Conservation (phyloP, 1,140 invertebrate genomes). For the Ephestia elutella region DNA sequence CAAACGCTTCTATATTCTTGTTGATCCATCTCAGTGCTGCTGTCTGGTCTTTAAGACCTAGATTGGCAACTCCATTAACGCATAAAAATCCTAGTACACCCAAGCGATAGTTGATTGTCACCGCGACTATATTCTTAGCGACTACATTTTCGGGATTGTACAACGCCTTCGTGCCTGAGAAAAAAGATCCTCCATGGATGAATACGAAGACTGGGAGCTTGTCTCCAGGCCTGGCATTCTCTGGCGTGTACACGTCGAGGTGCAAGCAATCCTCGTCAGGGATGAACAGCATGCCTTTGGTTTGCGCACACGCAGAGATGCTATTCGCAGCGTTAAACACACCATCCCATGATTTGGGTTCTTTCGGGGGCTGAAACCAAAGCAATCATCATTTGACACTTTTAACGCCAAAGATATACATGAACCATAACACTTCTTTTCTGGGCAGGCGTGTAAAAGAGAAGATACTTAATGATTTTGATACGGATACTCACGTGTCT, state of each 20-base stretch:
- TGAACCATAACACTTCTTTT: too few relatives aligned
- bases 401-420: too few relatives aligned
- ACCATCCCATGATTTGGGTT: constrained; percentile 1
- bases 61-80: constrained; percentile 77
- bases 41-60: constrained; percentile 77
- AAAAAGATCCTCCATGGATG: constrained; percentile 82
- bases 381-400: too few relatives aligned
- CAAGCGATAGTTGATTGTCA: constrained; percentile 78
- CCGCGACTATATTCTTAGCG: constrained; percentile 76
- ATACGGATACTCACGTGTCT: too few relatives aligned
- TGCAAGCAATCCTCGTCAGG: background rate
- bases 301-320: background rate
- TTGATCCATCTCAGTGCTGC: constrained; percentile 76
- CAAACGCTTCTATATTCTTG: constrained; percentile 77
- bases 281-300: background rate
- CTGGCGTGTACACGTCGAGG: constrained; percentile 1
- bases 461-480: too few relatives aligned
- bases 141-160: constrained; percentile 77
- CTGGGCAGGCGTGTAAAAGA: too few relatives aligned
- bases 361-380: constrained; percentile 3
- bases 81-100: constrained; percentile 68
- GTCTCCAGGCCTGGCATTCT: background rate
- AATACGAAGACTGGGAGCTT: constrained; percentile 77
- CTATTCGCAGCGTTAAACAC: background rate
- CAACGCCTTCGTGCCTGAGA: constrained; percentile 63